Evolutionary conservation across 2,888 invertebrate species (phyloP).

Genomic region (Ceratothoa steindachneri): DNA sequence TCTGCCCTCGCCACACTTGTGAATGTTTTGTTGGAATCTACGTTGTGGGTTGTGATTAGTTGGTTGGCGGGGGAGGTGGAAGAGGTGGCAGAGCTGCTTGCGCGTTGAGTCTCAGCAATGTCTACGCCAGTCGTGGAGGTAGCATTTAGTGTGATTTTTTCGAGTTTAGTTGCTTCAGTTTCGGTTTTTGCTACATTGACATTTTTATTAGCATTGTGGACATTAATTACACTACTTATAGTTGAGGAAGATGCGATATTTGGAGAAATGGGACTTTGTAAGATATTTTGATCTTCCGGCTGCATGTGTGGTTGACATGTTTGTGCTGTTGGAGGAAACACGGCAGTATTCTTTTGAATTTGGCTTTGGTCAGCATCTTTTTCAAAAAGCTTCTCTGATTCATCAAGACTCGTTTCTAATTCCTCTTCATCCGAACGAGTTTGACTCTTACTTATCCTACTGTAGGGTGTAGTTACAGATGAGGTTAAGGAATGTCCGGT

Average conservation of each 20-base stretch:
- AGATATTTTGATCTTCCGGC: neutral
- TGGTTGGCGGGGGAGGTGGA: slow-evolving; percentile 28
- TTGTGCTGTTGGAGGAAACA: slow-evolving; percentile 37
- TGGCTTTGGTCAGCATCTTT: slow-evolving; percentile 24
- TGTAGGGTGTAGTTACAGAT: slow-evolving; percentile 31
- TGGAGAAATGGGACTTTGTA: neutral
- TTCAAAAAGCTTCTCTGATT: slow-evolving; percentile 31
- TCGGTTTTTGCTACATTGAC: neutral
- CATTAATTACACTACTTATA: neutral
- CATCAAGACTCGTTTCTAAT: slow-evolving; percentile 39
- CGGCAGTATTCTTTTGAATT: slow-evolving; percentile 31
- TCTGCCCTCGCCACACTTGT: slow-evolving; percentile 42
- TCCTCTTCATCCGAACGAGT: slow-evolving; percentile 41
- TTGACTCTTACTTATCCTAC: slow-evolving; percentile 32
- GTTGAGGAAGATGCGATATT: neutral
- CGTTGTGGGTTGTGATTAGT: slow-evolving; percentile 44
- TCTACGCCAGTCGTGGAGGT: neutral
- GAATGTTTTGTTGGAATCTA: slow-evolving; percentile 44
- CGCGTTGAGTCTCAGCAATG: neutral
- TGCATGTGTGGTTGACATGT: too few species aligned
- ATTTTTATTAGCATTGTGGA: neutral
- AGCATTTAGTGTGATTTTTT: neutral
- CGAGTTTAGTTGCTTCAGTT: neutral
- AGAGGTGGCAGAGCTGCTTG: neutral
- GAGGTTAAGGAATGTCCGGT: slow-evolving; percentile 32